Percentiles rank a stretch among this genome's conserved stretches.
Conservation (phyloP, 2,113 vertebrate species). For the Microcebus tavaratra region DNA sequence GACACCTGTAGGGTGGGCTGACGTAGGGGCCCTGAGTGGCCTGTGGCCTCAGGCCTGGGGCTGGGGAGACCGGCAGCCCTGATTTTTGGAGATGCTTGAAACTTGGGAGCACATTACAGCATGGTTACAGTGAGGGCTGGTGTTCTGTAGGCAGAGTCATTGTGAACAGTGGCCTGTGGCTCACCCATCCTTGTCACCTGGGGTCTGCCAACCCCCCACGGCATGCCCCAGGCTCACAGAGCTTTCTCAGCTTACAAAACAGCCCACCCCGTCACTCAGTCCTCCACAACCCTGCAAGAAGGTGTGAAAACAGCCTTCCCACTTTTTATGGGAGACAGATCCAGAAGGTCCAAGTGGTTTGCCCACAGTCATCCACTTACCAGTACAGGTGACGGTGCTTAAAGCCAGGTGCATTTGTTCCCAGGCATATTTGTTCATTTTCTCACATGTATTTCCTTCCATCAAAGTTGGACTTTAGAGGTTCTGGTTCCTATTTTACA, state of each 20-base stretch:
- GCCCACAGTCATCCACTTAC: accelerated
- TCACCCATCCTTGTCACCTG: neutral
- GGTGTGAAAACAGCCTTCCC: neutral
- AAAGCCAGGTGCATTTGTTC: neutral
- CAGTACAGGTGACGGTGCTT: neutral
- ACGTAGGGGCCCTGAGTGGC: neutral
- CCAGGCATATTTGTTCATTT: neutral
- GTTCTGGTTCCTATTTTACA: neutral
- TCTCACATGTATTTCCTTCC: neutral
- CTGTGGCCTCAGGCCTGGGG: neutral
- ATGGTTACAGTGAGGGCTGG: neutral
- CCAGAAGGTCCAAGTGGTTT: neutral
- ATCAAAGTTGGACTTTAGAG: neutral
- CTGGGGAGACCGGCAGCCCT: neutral
- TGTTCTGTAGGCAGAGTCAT: neutral
- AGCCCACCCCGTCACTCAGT: neutral
- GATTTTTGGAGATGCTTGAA: neutral
- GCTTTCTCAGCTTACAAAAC: neutral
- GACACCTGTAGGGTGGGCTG: no score
- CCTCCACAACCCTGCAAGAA: neutral
- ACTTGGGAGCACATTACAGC: neutral
- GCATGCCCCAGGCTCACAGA: neutral
- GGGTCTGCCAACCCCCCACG: neutral
- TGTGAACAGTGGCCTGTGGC: neutral
- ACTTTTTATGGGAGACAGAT: neutral